Conservation (phyloP, 1,140 invertebrate species). For the Neuroterus valhalla region DNA sequence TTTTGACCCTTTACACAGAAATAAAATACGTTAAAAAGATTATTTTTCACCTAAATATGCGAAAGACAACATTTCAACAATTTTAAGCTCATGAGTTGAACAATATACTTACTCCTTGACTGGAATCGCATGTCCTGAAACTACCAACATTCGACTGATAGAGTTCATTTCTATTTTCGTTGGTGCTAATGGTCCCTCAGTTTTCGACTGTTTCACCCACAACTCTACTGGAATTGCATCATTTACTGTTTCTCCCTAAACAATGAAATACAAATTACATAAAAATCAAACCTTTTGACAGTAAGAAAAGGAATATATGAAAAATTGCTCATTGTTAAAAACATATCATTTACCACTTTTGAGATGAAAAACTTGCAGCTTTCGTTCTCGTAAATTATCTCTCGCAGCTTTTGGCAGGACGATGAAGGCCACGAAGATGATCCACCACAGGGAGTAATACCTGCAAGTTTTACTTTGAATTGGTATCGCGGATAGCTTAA, state of each 20-base stretch:
- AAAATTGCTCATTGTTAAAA: background rate
- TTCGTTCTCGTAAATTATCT: slow-evolving; percentile 72
- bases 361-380: slow-evolving; percentile 61
- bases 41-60: too few species aligned
- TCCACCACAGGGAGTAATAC: slow-evolving; percentile 76
- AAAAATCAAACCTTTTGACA: background rate
- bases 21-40: too few species aligned
- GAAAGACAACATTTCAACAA: too few species aligned
- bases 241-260: slow-evolving; percentile 67
- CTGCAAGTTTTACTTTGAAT: slow-evolving; percentile 76
- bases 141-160: slow-evolving; percentile 75
- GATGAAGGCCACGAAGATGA: slow-evolving; percentile 73
- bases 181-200: slow-evolving; percentile 73
- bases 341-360: slow-evolving; percentile 60
- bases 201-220: slow-evolving; percentile 72
- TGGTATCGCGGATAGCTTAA: slow-evolving; percentile 67
- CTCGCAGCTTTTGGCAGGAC: slow-evolving; percentile 74
- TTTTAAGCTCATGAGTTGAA: slow-evolving; percentile 4
- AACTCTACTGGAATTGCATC: slow-evolving; percentile 76
- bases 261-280: background rate
- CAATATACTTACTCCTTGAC: slow-evolving; percentile 64
- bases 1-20: too few species aligned
- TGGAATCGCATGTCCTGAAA: slow-evolving; percentile 76
- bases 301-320: background rate
- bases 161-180: slow-evolving; percentile 74